phyloP scores from a whole-genome alignment of 30 jellyfish, hydroid and myxozoan species.

The Aurelia sp. region DNA sequence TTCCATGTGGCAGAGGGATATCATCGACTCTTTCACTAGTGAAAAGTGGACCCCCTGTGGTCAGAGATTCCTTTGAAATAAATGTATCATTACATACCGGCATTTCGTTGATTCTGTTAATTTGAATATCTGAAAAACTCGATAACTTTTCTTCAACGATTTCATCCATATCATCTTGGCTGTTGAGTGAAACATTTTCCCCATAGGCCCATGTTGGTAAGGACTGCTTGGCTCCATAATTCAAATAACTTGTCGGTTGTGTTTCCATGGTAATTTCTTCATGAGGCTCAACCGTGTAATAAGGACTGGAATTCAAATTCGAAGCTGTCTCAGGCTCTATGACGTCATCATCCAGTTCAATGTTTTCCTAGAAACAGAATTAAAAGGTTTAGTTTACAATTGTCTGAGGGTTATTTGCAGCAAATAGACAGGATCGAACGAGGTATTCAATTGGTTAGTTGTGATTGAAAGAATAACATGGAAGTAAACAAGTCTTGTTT shows the following conservation, averaged over 20 bases:
- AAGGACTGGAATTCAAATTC: constrained; percentile 21
- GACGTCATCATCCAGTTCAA: constrained; percentile 15
- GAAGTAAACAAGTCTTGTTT: no score
- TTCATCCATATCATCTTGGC: constrained; percentile 40
- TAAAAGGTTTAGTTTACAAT: no score
- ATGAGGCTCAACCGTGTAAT: constrained; percentile 61
- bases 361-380: constrained; percentile 29
- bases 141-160: constrained; percentile 25
- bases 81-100: not conserved
- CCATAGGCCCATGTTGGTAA: constrained; percentile 68
- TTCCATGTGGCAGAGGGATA: not conserved
- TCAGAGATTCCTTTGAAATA: constrained; percentile 4
- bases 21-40: constrained; percentile 65
- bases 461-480: no score
- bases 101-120: not conserved
- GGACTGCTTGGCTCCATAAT: constrained; percentile 18
- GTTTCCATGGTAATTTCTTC: constrained; percentile 23
- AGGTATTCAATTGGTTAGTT: no score
- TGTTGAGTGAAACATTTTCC: constrained; percentile 20
- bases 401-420: no score
- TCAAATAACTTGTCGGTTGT: constrained; percentile 6
- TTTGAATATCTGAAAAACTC: constrained; percentile 11
- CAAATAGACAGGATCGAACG: no score
- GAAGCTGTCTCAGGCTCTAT: not conserved
- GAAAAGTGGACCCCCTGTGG: constrained; percentile 64